Evolutionary conservation across 2,888 invertebrate species (phyloP), one percentile per base, ranked within the genome.

Genomic region (Pocota personata): DNA sequence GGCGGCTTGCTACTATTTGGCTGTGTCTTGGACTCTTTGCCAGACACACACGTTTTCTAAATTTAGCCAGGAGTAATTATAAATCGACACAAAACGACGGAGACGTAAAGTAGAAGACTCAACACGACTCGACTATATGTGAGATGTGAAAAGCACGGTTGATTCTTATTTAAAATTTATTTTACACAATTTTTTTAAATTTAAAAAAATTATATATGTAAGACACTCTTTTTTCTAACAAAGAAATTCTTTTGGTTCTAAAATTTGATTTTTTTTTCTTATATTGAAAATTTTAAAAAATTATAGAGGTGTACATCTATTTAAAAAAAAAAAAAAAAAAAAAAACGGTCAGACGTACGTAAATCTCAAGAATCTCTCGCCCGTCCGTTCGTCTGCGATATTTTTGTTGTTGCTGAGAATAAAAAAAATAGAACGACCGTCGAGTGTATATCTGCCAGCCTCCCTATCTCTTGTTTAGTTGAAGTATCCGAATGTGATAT

Each of bases 11-110:
- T 86, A 82, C 86, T 86, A 86, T 86, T 86, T 86, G 86, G 82
- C 86, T 86, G 82, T 67, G 67, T 86, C 86, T 86, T 86, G 82
- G 86, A 86, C 86, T 86, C 86, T 86, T 86, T 90, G 90, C 89
- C 91, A 91, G 91, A 91, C 91, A 91, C 91, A 91, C 92, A 91
- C 91, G 91, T 92, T 90, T 91, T 91, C 91, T 91, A 91, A 91
- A 91, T 91, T 92, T 91, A 91, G 91, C 91, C 91, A 89, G 90
- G 91, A 91, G 91, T 91, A 91, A 91, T 91, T 91, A 92, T 91
- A 92, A 91, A 87, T 87, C 87, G 87, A 87, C 87, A 87, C 73
- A 87, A 82, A 82, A 82, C 77, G 82, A 73, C 82, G 78, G 78
- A 73, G 82, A 87, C 87, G 82, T 82, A 82, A 82, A 72, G 86